Base-by-base conservation (phyloP, 2,888 invertebrate genomes). In the Drosophila austrosaltans region DNA sequence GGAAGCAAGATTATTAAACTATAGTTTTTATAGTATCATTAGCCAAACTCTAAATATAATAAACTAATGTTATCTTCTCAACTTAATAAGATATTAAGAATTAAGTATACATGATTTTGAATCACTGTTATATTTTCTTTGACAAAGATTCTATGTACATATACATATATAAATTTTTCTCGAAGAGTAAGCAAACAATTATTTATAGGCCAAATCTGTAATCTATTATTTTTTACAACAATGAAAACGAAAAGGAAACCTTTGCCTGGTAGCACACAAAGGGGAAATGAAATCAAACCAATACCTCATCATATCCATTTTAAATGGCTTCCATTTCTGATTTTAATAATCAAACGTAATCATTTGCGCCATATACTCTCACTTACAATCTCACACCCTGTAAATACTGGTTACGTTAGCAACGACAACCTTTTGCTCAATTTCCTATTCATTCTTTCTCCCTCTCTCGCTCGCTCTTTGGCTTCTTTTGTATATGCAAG, bases 291-390 rank as follows among this genome's bases (percentile, higher is more conserved):
- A 28, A 53, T 22, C 57, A 36, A 12, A 57, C 36, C 48, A 28
- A 8, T 44, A 36, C 5, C 39, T 44, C 56, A 39, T 22, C 56
- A 39, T 22, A 57, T 57, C 25, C 25, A 48, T 48, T 48, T 25
- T 58, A 28, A 44, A 62, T 32, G 8, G 32, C 39, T 28, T 53
- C 53, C 58, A 53, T 32, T 66, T 71, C 75, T 63, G 59, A 62
- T 65, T 64, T 48, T 30, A 56, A 39, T 28, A 28, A 39, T 22
- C 56, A 39, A 54, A 42, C 64, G 58, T 32, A 58, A 58, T 64
- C 56, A 72, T 72, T 72, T 69, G 58, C 69, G 69, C 62, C 30
- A 58, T 44, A 22, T 36, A 36, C 36, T 36, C 8, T 36, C 36
- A 8, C 36, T 4, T 8, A 16, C 16, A 16, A 16, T 36, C 36